Conservation (phyloP, 92 coral and sea anemone species). For the Parazoanthus atlanticus region DNA sequence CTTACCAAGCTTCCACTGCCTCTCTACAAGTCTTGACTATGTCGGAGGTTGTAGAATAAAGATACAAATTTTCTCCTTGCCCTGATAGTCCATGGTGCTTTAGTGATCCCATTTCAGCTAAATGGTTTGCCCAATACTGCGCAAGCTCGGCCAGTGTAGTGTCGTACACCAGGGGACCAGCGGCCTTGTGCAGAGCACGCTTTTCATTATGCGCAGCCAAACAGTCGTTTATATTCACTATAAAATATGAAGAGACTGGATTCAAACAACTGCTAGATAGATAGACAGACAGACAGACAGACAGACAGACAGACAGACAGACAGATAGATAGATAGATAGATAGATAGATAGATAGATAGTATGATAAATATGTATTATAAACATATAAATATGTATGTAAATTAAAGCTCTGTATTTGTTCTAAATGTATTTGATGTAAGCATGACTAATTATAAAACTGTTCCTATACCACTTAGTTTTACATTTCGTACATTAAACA, state of each 20-base stretch:
- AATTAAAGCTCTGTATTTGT: no score
- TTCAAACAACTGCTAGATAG: no score
- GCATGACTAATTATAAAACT: no score
- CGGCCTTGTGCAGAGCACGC: conserved; percentile 64
- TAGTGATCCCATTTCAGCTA: conserved; percentile 51
- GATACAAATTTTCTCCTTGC: conserved; percentile 71
- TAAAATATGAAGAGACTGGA: neutral
- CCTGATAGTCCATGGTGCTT: conserved; percentile 54
- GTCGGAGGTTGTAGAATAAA: conserved; percentile 4
- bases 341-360: no score
- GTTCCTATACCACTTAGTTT: no score
- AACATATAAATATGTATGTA: no score
- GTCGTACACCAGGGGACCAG: conserved; percentile 61
- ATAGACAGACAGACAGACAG: no score
- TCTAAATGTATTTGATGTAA: no score
- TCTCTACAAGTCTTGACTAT: conserved; percentile 52
- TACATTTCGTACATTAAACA: no score
- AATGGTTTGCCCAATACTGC: conserved; percentile 60
- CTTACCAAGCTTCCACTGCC: conserved; percentile 77
- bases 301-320: no score
- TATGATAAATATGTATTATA: no score
- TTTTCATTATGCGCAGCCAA: conserved; percentile 68
- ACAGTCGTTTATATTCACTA: conserved; percentile 57
- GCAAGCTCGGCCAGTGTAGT: conserved; percentile 54
- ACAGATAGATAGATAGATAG: no score